Evolutionary conservation across 2,888 invertebrate species (phyloP).

Genomic region (Scaptodrosophila latifasciaeformis): DNA sequence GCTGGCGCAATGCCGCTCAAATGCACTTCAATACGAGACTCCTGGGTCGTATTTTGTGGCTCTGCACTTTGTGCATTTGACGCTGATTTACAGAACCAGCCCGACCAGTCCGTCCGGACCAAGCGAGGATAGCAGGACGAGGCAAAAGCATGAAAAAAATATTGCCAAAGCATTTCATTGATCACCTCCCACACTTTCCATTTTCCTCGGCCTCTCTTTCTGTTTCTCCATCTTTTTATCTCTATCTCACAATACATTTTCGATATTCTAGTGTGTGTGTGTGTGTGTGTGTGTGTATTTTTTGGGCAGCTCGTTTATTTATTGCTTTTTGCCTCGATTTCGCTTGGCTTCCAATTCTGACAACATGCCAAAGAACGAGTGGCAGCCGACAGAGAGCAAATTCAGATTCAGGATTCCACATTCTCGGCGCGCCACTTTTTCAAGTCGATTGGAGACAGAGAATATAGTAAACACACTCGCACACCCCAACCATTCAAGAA

Average conservation of each 20-base stretch:
- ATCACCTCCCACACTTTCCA: background rate
- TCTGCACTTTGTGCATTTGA: conserved; percentile 53
- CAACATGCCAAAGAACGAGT: conserved; percentile 58
- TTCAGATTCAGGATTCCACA: too few species aligned
- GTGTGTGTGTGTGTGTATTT: conserved; percentile 21
- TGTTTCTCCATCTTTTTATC: background rate
- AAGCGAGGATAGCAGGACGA: background rate
- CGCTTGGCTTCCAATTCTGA: conserved; percentile 47
- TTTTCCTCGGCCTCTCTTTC: background rate
- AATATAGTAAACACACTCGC: conserved; percentile 21
- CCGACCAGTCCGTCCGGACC: conserved; percentile 7
- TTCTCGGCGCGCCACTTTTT: conserved; percentile 13
- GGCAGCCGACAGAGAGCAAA: conserved; percentile 22
- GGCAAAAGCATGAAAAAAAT: conserved; percentile 25
- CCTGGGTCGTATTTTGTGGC: conserved; percentile 37
- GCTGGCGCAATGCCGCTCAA: conserved; percentile 16
- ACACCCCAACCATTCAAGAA: background rate
- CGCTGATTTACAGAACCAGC: conserved; percentile 53
- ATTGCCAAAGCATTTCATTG: conserved; percentile 8
- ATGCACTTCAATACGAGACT: conserved; percentile 39
- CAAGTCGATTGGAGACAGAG: conserved; percentile 4
- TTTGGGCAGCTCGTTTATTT: conserved; percentile 44
- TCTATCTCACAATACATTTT: too few species aligned
- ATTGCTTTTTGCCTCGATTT: conserved; percentile 52
- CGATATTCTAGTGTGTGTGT: background rate